phyloP scores from a whole-genome alignment of 2,888 invertebrate species.

The Apamea sordens region DNA sequence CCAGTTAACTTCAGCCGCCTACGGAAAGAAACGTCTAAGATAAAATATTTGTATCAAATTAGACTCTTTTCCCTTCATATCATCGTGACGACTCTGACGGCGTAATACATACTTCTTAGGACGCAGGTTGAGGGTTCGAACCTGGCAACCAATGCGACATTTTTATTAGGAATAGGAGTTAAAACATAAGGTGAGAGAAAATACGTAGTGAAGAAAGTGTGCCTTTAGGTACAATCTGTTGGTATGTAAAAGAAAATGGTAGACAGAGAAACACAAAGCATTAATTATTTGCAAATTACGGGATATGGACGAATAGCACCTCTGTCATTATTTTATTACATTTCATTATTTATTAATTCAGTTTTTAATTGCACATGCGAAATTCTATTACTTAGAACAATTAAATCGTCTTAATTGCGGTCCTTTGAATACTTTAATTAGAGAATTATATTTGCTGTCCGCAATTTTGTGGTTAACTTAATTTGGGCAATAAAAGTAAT shows the following conservation, averaged over 20 bases:
- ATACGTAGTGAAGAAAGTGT: neutral
- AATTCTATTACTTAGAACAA: constrained; percentile 28
- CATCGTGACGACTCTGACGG: neutral
- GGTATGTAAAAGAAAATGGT: neutral
- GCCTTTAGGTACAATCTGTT: neutral
- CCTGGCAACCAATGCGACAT: neutral
- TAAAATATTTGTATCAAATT: neutral
- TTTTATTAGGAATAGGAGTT: neutral
- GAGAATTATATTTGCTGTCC: constrained; percentile 35
- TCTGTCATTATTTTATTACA: neutral
- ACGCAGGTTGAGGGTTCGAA: neutral
- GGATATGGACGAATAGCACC: neutral
- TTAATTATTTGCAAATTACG: neutral
- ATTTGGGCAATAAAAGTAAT: constrained; percentile 49
- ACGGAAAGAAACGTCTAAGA: neutral
- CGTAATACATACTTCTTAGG: neutral
- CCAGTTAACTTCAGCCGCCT: neutral
- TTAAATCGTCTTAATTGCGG: constrained; percentile 23
- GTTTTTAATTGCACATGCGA: neutral
- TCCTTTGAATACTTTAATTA: constrained; percentile 35
- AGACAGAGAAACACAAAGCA: neutral
- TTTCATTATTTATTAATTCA: neutral
- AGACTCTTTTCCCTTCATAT: no score
- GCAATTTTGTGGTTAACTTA: constrained; percentile 33
- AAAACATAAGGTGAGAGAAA: neutral